Conservation (phyloP, 1,140 invertebrate genomes). For the Ruditapes philippinarum region DNA sequence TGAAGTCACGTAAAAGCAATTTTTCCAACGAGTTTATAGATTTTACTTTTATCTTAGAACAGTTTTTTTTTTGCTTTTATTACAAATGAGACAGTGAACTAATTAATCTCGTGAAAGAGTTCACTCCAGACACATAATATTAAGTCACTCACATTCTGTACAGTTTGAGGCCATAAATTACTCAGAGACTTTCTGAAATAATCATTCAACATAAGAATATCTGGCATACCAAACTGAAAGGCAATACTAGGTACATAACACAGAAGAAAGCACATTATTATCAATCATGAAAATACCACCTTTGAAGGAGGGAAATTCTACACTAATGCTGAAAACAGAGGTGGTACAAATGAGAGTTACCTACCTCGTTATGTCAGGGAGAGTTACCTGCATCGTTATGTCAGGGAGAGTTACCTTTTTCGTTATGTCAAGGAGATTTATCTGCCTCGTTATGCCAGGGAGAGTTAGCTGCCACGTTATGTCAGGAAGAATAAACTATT, state of each 20-base stretch:
- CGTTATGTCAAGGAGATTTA: too few relatives aligned
- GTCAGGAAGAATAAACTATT: too few relatives aligned
- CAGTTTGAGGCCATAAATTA: conserved; percentile 19
- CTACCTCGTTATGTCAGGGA: not conserved
- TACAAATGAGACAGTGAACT: not conserved
- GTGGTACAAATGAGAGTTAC: not conserved
- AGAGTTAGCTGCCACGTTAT: too few relatives aligned
- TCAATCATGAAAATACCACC: conserved; percentile 36
- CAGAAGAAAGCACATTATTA: conserved; percentile 7
- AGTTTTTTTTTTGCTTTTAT: not conserved
- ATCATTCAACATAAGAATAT: not conserved
- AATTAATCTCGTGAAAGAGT: not conserved
- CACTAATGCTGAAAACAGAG: conserved; percentile 17
- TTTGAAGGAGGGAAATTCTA: conserved; percentile 3
- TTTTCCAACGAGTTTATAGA: not conserved
- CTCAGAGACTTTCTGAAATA: not conserved
- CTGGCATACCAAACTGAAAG: not conserved
- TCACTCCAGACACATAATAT: not conserved
- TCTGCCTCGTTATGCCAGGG: too few relatives aligned
- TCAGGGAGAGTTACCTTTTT: too few relatives aligned
- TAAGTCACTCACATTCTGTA: not conserved
- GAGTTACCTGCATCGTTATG: too few relatives aligned
- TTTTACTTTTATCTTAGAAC: not conserved
- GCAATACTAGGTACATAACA: not conserved
- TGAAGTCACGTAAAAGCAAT: not conserved